Evolutionary conservation across 2,888 invertebrate species (phyloP), one percentile per base, ranked within the genome.

Genomic region (Netelia melanura): DNA sequence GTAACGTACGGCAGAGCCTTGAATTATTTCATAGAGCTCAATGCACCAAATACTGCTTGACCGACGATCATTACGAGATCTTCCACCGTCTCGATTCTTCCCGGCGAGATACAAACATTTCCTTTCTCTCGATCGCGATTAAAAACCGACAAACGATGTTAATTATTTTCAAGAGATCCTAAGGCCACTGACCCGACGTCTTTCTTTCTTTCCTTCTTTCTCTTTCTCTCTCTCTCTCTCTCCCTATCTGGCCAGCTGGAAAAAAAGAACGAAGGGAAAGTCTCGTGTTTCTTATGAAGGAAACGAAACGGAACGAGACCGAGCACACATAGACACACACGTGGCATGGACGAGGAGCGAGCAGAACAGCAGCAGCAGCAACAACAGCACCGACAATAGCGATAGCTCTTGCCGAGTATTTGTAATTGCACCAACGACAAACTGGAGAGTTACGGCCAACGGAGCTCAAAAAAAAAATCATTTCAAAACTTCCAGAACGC

Each of bases 231-330:
- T 75, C 38, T 48, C 44, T 70, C 52, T 43, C 78, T 75, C 72
- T 58, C 30, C 67, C 62, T 64, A 61, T 61, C 68, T 77, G 77
- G 48, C 81, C 67, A 56, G 79, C 76, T 86, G 76, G 79, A 82
- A 80, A 84, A 84, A 80, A 72, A 79, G 38, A 38, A 78, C 78
- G 67, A 85, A 83, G 86, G 86, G 86, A 86, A 86, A 86, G 83
- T 86, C 76, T 71, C 21, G 68, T 77, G 68, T 81, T 78, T 86
- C 75, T 85, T 56, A 84, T 56, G 70, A 70, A 84, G 67, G 75
- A 87, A 86, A 76, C 86, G 87, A 86, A 86, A 86, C 76, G 83
- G 76, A 80, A 85, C 87, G 87, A 86, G 68, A 71, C 86, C 77
- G 84, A 81, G 78, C 75, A 79, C 70, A 84, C 74, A 72, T 54